phyloP scores from a whole-genome alignment of 2,888 invertebrate genomes.

The Drosophila anomelani region DNA sequence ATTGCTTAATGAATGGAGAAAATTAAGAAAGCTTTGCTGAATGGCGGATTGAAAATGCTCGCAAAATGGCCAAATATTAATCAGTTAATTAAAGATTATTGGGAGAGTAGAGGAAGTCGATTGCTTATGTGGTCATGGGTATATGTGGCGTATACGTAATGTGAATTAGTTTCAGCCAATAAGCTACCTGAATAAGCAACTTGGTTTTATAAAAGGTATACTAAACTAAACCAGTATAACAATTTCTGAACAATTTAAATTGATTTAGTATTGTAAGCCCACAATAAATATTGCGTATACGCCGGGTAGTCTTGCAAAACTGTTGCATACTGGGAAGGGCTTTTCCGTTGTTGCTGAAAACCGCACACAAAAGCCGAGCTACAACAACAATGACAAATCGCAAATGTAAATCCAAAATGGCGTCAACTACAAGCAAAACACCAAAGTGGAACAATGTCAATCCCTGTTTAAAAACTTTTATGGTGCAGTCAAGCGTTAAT shows the following conservation, averaged over 20 bases:
- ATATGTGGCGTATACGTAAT: slow-evolving; percentile 51
- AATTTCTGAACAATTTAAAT: slow-evolving; percentile 11
- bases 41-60: slow-evolving; percentile 10
- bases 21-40: not conserved
- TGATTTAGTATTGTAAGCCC: slow-evolving; percentile 28
- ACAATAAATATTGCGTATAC: slow-evolving; percentile 44
- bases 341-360: slow-evolving; percentile 36
- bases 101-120: slow-evolving; percentile 16
- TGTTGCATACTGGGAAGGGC: slow-evolving; percentile 56
- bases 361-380: slow-evolving; percentile 25
- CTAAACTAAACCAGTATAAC: no score
- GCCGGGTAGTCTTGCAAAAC: slow-evolving; percentile 45
- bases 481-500: slow-evolving; percentile 68
- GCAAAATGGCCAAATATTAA: slow-evolving; percentile 34
- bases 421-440: slow-evolving; percentile 43
- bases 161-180: no score
- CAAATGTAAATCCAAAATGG: slow-evolving; percentile 65
- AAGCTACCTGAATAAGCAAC: no score
- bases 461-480: slow-evolving; percentile 75
- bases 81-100: slow-evolving; percentile 58
- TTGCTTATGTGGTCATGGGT: slow-evolving; percentile 45
- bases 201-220: no score
- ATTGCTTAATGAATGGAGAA: not conserved
- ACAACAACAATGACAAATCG: slow-evolving; percentile 33
- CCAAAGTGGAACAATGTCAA: slow-evolving; percentile 55